These are phyloP conservation scores for Ciona savignyi DNA, from an alignment of 23 tunicate species.

Conservation along the genomic window DNA sequence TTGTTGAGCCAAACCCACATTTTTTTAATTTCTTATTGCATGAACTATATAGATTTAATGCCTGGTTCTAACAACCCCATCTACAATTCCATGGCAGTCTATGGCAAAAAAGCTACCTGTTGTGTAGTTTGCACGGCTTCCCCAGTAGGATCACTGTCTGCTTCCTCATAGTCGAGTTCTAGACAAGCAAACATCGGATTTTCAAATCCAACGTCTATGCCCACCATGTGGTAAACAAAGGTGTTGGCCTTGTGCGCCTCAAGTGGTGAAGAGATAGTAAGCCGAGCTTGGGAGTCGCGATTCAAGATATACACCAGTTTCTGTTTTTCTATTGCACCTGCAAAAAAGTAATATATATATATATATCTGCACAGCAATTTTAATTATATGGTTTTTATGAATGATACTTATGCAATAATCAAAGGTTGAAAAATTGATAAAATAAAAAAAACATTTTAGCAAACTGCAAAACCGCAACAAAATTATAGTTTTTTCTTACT, in stretches of 20 bases:
- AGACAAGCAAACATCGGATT: slow-evolving; percentile 97
- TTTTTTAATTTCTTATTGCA: too few relatives aligned
- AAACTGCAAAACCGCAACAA: too few relatives aligned
- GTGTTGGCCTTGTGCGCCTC: slow-evolving; percentile 96
- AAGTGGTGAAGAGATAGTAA: slow-evolving; percentile 93
- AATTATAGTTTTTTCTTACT: too few relatives aligned
- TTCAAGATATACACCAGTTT: slow-evolving; percentile 94
- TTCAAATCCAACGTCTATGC: slow-evolving; percentile 95
- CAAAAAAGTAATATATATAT: slow-evolving; percentile 6
- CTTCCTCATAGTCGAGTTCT: slow-evolving; percentile 97
- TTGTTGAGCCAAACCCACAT: too few relatives aligned
- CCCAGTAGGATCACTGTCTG: slow-evolving; percentile 90
- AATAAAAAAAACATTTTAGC: too few relatives aligned
- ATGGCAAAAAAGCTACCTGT: slow-evolving; percentile 25
- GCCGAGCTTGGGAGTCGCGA: slow-evolving; percentile 92
- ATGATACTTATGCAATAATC: too few relatives aligned
- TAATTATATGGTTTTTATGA: too few relatives aligned
- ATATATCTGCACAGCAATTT: not conserved
- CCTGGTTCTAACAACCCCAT: not conserved
- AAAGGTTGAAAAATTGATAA: too few relatives aligned
- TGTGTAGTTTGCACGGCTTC: slow-evolving; percentile 76
- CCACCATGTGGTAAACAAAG: slow-evolving; percentile 79
- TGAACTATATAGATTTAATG: not conserved
- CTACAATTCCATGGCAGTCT: not conserved
- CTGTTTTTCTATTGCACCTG: slow-evolving; percentile 88